Evolutionary conservation across 2,888 invertebrate species (phyloP).

Genomic region (Phortica magna): DNA sequence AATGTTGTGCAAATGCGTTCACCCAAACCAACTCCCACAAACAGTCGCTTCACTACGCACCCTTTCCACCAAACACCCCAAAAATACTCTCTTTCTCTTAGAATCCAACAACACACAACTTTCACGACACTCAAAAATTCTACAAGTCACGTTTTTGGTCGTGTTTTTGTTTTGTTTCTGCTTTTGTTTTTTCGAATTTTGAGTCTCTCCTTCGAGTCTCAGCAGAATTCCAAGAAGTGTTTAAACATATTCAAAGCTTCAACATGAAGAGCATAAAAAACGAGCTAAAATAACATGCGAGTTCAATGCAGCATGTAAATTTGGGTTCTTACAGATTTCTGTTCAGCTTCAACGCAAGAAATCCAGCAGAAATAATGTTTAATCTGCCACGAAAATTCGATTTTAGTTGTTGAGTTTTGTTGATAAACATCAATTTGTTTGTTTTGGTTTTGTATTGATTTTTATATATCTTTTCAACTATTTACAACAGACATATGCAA

Average conservation of each 20-base stretch:
- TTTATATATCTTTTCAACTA: constrained; percentile 4
- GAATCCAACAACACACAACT: constrained; percentile 25
- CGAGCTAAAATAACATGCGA: not conserved
- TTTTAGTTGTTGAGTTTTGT: constrained; percentile 4
- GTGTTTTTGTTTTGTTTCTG: not conserved
- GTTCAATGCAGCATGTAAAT: constrained; percentile 27
- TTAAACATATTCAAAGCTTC: constrained; percentile 58
- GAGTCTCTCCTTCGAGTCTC: constrained; percentile 45
- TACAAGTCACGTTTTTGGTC: constrained; percentile 57
- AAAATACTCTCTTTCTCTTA: constrained; percentile 32
- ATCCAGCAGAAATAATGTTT: not conserved
- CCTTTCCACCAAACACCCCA: not conserved
- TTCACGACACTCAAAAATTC: constrained; percentile 40
- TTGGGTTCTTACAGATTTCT: not conserved
- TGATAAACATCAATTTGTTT: not conserved
- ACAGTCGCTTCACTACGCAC: not conserved
- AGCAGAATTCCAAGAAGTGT: constrained; percentile 70
- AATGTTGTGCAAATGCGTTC: not conserved
- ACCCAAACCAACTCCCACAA: not conserved
- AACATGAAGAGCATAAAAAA: not conserved
- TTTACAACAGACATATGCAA: not conserved
- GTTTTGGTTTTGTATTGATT: constrained; percentile 41
- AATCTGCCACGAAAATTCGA: constrained; percentile 17
- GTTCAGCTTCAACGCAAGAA: not conserved
- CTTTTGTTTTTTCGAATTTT: constrained; percentile 44